Conservation (phyloP, 2,888 invertebrate genomes). For the Rapana venosa region DNA sequence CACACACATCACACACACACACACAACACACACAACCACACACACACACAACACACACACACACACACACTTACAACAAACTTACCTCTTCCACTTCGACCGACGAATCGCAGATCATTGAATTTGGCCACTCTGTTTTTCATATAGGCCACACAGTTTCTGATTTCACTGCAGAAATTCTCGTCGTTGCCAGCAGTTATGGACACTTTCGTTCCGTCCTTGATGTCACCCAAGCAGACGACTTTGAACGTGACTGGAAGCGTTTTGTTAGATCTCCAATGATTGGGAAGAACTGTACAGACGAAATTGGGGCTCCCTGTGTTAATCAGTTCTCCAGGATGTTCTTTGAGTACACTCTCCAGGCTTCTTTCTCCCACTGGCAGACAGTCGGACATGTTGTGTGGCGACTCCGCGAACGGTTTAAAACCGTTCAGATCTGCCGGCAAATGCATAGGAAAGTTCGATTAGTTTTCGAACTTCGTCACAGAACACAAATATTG, state of each 20-base stretch:
- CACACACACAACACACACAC: background rate
- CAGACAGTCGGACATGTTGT: constrained; percentile 58
- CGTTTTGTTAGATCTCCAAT: constrained; percentile 99
- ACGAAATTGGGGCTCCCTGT: constrained; percentile 97
- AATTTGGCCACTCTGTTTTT: constrained; percentile 98
- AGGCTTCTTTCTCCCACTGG: constrained; percentile 64
- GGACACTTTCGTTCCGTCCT: constrained; percentile 95
- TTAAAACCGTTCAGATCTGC: constrained; percentile 76
- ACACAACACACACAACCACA: background rate
- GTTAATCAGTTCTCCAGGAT: constrained; percentile 92
- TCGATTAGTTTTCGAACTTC: background rate
- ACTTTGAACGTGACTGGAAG: constrained; percentile 97
- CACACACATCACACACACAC: background rate
- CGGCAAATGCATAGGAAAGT: constrained; percentile 75
- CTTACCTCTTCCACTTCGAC: constrained; percentile 96
- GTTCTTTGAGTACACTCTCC: constrained; percentile 84
- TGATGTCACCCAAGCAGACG: constrained; percentile 89
- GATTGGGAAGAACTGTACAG: constrained; percentile 93
- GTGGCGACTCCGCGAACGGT: constrained; percentile 74
- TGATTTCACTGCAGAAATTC: constrained; percentile 94
- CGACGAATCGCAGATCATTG: constrained; percentile 97
- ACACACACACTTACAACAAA: constrained; percentile 15
- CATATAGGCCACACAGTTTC: constrained; percentile 95
- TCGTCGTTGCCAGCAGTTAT: constrained; percentile 98
- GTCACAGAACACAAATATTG: background rate